Conservation (phyloP, 2,797 vertebrate genomes). For the Sciurus carolinensis region DNA sequence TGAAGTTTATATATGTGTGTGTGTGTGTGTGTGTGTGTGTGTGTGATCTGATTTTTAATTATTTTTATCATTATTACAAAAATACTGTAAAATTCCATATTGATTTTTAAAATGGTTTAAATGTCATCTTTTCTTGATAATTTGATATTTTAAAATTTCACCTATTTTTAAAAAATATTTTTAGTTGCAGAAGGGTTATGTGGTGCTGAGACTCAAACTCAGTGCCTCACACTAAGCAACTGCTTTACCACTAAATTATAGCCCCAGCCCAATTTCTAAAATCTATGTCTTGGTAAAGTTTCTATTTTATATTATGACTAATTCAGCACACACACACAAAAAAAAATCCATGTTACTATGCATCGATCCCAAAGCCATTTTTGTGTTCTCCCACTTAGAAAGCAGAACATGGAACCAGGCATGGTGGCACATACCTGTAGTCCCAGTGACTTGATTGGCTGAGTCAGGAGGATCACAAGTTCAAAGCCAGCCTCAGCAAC, state of each 20-base stretch:
- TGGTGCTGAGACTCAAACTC: too few species aligned
- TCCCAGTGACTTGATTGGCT: too few species aligned
- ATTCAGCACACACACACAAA: background rate
- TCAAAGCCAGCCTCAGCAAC: too few species aligned
- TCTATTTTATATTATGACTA: slow-evolving; percentile 53
- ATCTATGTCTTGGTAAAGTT: slow-evolving; percentile 47
- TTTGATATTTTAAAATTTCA: background rate
- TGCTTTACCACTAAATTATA: too few species aligned
- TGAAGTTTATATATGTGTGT: background rate
- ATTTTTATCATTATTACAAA: slow-evolving; percentile 21
- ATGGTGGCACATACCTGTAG: too few species aligned
- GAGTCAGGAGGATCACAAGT: too few species aligned
- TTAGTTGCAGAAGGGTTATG: too few species aligned
- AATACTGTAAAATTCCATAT: background rate
- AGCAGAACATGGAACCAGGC: background rate
- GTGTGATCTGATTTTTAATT: background rate
- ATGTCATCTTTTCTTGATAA: background rate
- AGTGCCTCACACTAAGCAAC: too few species aligned
- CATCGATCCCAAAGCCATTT: background rate
- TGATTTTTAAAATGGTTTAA: slow-evolving; percentile 23
- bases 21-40: too few species aligned
- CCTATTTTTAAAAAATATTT: too few species aligned
- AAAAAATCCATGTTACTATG: background rate
- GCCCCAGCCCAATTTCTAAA: too few species aligned
- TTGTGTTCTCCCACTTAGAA: slow-evolving; percentile 28